Evolutionary conservation across 2,888 invertebrate species (phyloP), one percentile per base, ranked within the genome.

Genomic region (Bibio marci): DNA sequence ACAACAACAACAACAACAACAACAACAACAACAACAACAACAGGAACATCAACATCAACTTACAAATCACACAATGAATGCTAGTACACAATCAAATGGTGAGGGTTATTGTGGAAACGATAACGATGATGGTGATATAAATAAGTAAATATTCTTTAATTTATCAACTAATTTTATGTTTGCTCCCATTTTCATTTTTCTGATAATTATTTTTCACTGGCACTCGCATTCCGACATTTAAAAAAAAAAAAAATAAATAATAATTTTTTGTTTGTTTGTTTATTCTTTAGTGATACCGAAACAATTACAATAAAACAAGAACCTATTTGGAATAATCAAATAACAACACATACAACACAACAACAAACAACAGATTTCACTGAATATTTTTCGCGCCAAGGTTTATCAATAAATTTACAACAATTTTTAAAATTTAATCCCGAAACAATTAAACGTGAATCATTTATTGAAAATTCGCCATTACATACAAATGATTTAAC

Each of bases 361-460:
- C 42, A 43, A 27, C 37, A 43, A 37, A 44, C 65, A 26, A 57
- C 64, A 25, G 63, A 63, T 13, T 63, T 73, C 10, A 65, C 64
- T 3, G 67, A 68, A 49, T 67, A 67, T 49, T 51, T 69, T 17
- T 55, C 70, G 49, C 52, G 69, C 55, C 57, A 65, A 52, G 58
- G 68, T 4, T 52, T 71, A 44, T 71, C 72, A 1, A 53, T 73
- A 35, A 69, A 69, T 47, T 57, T 75, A 22, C 72, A 73, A 45
- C 74, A 73, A 43, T 75, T 72, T 52, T 58, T 75, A 28, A 74
- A 73, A 50, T 74, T 74, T 50, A 73, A 73, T 41, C 64, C 70
- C 0, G 71, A 70, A 46, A 64, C 65, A 42, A 66, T 66, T 50
- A 66, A 69, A 48, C 52, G 66, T 34, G 66, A 66, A 46, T 54